Conservation (phyloP, 2,113 vertebrate genomes). For the Cheilinus undulatus region DNA sequence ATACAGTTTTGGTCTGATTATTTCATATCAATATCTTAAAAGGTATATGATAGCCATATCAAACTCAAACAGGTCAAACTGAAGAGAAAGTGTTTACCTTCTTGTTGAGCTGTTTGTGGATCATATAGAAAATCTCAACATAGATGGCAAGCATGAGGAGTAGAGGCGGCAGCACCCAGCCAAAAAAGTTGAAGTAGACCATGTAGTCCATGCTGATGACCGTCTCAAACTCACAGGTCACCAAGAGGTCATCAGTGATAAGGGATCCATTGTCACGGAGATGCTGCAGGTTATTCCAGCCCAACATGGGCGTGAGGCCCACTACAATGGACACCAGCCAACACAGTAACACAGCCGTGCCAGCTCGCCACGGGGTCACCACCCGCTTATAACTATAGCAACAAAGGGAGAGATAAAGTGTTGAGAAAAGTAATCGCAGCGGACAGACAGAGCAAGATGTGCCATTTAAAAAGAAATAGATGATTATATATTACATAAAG, state of each 20-base stretch:
- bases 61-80: too few species aligned
- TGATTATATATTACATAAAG: too few species aligned
- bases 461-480: too few species aligned
- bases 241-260: slow-evolving; percentile 70
- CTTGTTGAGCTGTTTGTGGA: slow-evolving; percentile 94
- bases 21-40: background rate
- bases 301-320: slow-evolving; percentile 93
- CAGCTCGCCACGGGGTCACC: slow-evolving; percentile 89
- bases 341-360: slow-evolving; percentile 88
- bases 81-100: slow-evolving; percentile 78
- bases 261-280: slow-evolving; percentile 74
- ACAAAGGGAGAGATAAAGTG: slow-evolving; percentile 27
- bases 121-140: slow-evolving; percentile 95
- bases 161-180: slow-evolving; percentile 94
- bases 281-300: slow-evolving; percentile 91
- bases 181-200: slow-evolving; percentile 99
- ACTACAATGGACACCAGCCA: slow-evolving; percentile 93
- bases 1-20: background rate
- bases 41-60: too few species aligned
- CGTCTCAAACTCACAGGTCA: slow-evolving; percentile 91
- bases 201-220: slow-evolving; percentile 99
- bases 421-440: background rate
- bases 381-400: slow-evolving; percentile 90
- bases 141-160: slow-evolving; percentile 95
- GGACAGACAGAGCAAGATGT: background rate